Evolutionary conservation across 2,888 invertebrate species (phyloP).

Genomic region (Sphaerophoria taeniata): DNA sequence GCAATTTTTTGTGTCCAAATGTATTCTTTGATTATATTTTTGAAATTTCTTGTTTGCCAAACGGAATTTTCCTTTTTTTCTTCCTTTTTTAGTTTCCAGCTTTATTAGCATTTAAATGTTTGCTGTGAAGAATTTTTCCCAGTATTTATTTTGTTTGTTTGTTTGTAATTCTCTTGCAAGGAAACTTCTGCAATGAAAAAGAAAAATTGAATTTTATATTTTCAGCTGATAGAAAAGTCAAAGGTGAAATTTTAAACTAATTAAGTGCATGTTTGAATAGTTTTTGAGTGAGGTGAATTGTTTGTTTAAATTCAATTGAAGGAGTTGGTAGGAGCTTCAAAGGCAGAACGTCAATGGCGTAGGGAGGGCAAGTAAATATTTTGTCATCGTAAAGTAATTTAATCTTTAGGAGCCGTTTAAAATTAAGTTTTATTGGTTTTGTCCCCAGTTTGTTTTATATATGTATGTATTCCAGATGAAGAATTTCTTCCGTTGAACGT

Average conservation of each 20-base stretch:
- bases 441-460: too few species aligned
- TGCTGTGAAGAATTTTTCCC: conserved; percentile 35
- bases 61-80: conserved; percentile 81
- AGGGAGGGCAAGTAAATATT: conserved; percentile 23
- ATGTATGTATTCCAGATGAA: too few species aligned
- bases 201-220: conserved; percentile 53
- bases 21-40: conserved; percentile 57
- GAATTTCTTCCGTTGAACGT: too few species aligned
- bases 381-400: conserved; percentile 49
- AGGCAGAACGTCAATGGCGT: conserved; percentile 25
- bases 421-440: too few species aligned
- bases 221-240: conserved; percentile 39
- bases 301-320: too few species aligned
- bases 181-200: conserved; percentile 81
- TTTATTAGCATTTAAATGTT: conserved; percentile 78
- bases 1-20: conserved; percentile 66
- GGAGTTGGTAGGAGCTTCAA: conserved; percentile 34
- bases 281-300: too few species aligned
- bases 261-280: conserved; percentile 1
- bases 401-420: too few species aligned
- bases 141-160: conserved; percentile 31
- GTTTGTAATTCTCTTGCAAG: conserved; percentile 72
- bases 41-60: conserved; percentile 78
- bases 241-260: conserved; percentile 21
- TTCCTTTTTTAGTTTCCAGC: conserved; percentile 78